Conservation (phyloP, 2,113 vertebrate genomes). For the Rhinogobius similis region DNA sequence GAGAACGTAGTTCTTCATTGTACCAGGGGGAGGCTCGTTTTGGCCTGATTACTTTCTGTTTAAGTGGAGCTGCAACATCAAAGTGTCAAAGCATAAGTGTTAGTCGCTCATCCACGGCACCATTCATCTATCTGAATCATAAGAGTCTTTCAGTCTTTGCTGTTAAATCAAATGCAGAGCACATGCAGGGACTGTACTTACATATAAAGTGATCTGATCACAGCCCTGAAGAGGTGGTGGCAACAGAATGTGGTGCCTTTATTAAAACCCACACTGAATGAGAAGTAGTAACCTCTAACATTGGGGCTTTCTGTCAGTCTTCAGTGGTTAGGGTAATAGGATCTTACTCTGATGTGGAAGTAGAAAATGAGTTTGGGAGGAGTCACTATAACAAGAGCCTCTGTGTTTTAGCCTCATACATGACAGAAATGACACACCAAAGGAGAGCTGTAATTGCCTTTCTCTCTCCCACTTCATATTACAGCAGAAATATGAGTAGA, state of each 20-base stretch:
- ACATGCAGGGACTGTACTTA: neutral
- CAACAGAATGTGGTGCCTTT: conserved; percentile 22
- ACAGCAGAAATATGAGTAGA: conserved; percentile 56
- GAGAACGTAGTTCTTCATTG: no score
- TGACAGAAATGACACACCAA: conserved; percentile 54
- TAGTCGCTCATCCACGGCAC: no score
- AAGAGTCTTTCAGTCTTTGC: no score
- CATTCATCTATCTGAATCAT: no score
- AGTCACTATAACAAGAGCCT: conserved; percentile 52
- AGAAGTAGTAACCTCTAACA: conserved; percentile 36
- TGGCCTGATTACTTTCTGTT: no score
- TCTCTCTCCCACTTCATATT: conserved; percentile 45
- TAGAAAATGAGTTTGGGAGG: conserved; percentile 48
- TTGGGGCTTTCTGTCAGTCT: conserved; percentile 30
- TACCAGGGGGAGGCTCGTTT: no score
- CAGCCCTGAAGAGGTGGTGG: conserved; percentile 1
- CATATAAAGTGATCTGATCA: conserved; percentile 26
- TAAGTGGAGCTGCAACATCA: no score
- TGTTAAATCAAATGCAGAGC: neutral
- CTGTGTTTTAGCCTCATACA: conserved; percentile 62
- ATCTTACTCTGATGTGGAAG: conserved; percentile 37
- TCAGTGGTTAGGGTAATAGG: conserved; percentile 33
- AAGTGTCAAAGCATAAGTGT: no score
- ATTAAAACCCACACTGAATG: conserved; percentile 33
- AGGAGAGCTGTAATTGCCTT: conserved; percentile 58